Percentiles rank a stretch among this genome's conserved stretches.
These are phyloP conservation scores for Drosophila rufa DNA, from an alignment of 1,140 invertebrate genomes.

Conservation along the genomic window DNA sequence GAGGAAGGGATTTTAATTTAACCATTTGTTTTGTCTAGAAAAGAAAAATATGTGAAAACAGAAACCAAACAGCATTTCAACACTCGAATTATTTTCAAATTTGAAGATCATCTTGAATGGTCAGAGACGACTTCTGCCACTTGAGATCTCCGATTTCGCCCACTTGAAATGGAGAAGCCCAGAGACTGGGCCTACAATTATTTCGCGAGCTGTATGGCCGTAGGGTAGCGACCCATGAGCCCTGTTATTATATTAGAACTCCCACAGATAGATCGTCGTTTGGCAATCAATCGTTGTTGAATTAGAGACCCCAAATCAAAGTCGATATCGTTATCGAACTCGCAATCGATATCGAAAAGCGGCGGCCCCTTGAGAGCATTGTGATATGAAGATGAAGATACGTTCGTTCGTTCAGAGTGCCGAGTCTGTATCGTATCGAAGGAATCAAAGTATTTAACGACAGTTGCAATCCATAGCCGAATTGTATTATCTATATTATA, in stretches of 20 bases:
- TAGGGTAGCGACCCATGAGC: constrained; percentile 14
- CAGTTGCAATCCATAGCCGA: constrained; percentile 24
- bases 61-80: constrained; percentile 17
- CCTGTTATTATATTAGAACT: constrained; percentile 22
- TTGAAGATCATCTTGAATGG: constrained; percentile 4
- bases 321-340: background rate
- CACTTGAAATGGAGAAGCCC: background rate
- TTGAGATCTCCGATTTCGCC: constrained; percentile 24
- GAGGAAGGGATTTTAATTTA: background rate
- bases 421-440: constrained; percentile 22
- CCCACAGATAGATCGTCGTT: constrained; percentile 53
- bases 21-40: background rate
- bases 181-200: constrained; percentile 13
- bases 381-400: constrained; percentile 59
- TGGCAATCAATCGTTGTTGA: constrained; percentile 65
- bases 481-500: constrained; percentile 31
- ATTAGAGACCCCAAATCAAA: constrained; percentile 14
- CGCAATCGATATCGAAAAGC: constrained; percentile 1
- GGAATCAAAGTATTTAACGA: constrained; percentile 53
- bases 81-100: constrained; percentile 5
- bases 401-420: constrained; percentile 24
- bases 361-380: constrained; percentile 50
- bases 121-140: constrained; percentile 16
- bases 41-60: background rate
- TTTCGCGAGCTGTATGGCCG: constrained; percentile 21